Evolutionary conservation across 1,140 invertebrate genomes (phyloP), one percentile per base, ranked within the genome.

Genomic region (Pentalonia nigronervosa): DNA sequence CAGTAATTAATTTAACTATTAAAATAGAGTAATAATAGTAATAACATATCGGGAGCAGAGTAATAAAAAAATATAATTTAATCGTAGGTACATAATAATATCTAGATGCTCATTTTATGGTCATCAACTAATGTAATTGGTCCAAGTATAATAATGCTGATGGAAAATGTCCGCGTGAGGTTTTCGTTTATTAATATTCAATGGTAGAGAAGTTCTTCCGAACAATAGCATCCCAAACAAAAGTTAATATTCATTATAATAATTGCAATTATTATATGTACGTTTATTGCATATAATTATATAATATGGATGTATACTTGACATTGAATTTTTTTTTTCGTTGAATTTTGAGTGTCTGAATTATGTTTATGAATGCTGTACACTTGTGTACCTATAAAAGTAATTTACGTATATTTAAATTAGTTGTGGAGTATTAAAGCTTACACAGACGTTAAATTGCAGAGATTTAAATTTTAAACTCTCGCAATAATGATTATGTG

Each of bases 211-310:
- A 36, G 47, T 34, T 89, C 20, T 50, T 53, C n/a, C 9, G 20
- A 89, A 89, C 48, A 89, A 89, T 89, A 89, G 47, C 48, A 53
- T 53, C 34, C 2, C 47, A 53, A 89, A 89, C 48, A 89, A 53
- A 89, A 53, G 45, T 89, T 89, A 53, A 88, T 88, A 87, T 87
- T 50, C 47, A 87, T 87, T 53, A 25, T 36, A 89, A 89, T 89
- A 17, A 53, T 88, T 45, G 7, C 86, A 50, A 88, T 89, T 89
- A 50, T 48, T 7, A 45, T 47, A 21, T 89, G 20, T 53, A 89
- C 20, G 48, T 89, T 34, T 53, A 53, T 34, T 53, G n/a, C 47
- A 53, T 89, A 53, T 53, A 23, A 53, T 89, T 53, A 50, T 50
- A 34, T 50, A 88, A 34, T 50, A 53, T 21, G 7, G n/a, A 36